These are phyloP conservation scores for Enteromius unitaeniatus DNA, from an alignment of 2,797 vertebrate genomes.

Conservation along the genomic window DNA sequence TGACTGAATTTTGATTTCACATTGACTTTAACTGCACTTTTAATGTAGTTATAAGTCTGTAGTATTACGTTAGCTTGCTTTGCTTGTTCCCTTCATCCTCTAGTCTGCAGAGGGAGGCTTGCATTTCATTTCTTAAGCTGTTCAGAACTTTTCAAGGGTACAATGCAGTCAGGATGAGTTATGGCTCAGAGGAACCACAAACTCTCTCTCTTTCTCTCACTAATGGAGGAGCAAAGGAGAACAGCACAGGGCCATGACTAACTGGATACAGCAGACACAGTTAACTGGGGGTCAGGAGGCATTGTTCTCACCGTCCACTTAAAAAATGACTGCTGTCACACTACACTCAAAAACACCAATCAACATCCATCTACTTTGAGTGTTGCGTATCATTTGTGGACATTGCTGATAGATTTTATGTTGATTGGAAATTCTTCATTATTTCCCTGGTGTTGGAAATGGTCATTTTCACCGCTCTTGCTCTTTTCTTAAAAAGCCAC, in stretches of 20 bases:
- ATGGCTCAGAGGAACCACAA: constrained; percentile 35
- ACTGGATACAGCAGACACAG: constrained; percentile 49
- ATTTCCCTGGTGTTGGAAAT: no score
- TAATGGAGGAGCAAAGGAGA: constrained; percentile 52
- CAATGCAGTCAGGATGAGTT: constrained; percentile 49
- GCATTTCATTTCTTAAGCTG: constrained; percentile 45
- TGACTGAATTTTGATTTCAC: background rate
- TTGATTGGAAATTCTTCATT: no score
- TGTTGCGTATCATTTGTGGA: background rate
- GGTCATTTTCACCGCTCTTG: no score
- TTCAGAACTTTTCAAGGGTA: constrained; percentile 57
- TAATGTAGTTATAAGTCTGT: background rate
- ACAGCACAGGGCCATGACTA: constrained; percentile 48
- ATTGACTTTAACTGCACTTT: background rate
- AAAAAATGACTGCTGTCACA: constrained; percentile 34
- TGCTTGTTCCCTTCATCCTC: background rate
- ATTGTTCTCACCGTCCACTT: constrained; percentile 43
- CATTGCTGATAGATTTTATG: background rate
- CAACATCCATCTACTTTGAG: constrained; percentile 19
- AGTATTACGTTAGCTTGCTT: background rate
- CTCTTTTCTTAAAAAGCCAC: no score
- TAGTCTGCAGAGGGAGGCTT: constrained; percentile 20
- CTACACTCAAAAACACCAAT: constrained; percentile 27
- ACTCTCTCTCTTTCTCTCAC: constrained; percentile 38
- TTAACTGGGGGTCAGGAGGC: constrained; percentile 54